Conservation (phyloP, 2,888 invertebrate species). For the Dugesia japonica region DNA sequence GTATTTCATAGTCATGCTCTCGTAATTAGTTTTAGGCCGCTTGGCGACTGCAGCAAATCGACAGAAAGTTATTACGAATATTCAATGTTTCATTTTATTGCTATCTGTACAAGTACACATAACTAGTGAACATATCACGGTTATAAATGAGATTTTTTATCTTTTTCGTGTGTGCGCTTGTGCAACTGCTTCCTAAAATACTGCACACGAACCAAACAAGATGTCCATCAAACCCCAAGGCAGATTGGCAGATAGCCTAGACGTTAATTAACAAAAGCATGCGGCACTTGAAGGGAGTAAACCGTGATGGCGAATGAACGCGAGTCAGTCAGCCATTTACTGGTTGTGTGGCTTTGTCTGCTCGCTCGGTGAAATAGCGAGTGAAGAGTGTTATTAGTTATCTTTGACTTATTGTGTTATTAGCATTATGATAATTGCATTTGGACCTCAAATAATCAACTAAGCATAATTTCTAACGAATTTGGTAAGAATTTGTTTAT, state of each 20-base stretch:
- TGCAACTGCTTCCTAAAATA: not conserved
- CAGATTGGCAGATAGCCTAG: constrained; percentile 16
- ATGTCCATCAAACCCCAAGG: constrained; percentile 15
- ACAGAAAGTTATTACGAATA: constrained; percentile 1
- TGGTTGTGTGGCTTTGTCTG: constrained; percentile 20
- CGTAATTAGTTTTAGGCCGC: constrained; percentile 6
- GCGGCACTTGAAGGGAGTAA: constrained; percentile 20
- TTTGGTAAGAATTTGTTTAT: constrained; percentile 2
- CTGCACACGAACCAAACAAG: constrained; percentile 13
- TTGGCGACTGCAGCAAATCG: constrained; percentile 3
- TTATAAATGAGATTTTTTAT: constrained; percentile 9
- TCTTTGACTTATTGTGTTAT: not conserved
- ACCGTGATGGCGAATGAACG: constrained; percentile 20
- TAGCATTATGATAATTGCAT: constrained; percentile 20
- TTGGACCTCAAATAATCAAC: not conserved
- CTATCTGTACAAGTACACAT: constrained; percentile 14
- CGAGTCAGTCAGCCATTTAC: constrained; percentile 20
- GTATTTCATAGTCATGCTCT: constrained; percentile 20
- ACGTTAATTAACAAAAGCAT: constrained; percentile 20
- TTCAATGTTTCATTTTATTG: constrained; percentile 11
- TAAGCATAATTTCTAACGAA: not conserved
- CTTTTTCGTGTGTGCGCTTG: not conserved
- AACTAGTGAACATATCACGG: constrained; percentile 12
- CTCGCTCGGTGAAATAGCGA: constrained; percentile 20
- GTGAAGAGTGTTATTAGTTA: constrained; percentile 5